Conservation (phyloP, 1,140 invertebrate species). For the Caenorhabditis latens region DNA sequence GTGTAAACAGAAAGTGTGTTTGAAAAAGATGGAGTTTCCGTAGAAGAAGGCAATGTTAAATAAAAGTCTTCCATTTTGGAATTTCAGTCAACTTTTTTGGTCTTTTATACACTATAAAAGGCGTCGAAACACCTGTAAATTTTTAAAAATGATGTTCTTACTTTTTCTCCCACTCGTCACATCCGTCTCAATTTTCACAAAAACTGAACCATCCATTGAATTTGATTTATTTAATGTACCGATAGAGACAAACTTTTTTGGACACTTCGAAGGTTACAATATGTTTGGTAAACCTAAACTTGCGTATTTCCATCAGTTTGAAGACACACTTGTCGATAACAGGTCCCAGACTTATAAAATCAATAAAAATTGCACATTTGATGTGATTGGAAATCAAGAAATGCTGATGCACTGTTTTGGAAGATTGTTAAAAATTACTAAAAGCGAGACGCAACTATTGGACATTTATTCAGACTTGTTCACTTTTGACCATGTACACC, state of each 20-base stretch:
- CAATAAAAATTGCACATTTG: neutral
- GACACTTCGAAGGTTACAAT: neutral
- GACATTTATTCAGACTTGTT: neutral
- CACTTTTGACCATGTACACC: neutral
- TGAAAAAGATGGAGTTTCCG: neutral
- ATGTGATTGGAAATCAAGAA: neutral
- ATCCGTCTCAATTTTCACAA: neutral
- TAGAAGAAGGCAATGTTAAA: neutral
- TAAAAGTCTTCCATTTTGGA: neutral
- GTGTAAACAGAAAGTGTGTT: neutral
- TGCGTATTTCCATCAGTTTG: neutral
- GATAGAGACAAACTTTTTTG: neutral
- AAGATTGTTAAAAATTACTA: neutral
- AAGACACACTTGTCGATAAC: neutral
- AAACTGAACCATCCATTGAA: neutral
- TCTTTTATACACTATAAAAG: constrained; percentile 1
- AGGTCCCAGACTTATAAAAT: neutral
- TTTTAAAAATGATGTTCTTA: neutral
- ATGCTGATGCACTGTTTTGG: neutral
- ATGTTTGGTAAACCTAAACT: neutral
- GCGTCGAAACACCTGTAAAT: no score
- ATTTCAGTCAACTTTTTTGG: neutral
- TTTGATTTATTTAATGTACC: neutral
- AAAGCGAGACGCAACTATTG: neutral
- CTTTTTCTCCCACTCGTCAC: neutral